Conservation (phyloP, 2,797 vertebrate genomes). For the Thunnus albacares region DNA sequence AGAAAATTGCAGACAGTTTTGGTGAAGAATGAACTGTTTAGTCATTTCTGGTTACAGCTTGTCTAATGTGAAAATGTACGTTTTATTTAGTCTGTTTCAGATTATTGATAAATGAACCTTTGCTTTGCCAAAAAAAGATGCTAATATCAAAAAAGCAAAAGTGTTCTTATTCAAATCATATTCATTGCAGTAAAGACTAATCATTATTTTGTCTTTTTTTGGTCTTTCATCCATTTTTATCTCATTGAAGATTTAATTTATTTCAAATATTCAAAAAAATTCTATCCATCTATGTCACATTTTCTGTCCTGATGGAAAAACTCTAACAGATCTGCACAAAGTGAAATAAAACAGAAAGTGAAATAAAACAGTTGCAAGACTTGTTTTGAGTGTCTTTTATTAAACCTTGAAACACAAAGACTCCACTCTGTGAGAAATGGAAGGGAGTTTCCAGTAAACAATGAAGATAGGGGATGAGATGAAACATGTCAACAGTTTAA, state of each 20-base stretch:
- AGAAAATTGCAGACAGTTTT: not conserved
- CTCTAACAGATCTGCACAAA: not conserved
- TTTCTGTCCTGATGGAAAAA: not conserved
- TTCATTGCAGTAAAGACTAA: not conserved
- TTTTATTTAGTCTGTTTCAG: not conserved
- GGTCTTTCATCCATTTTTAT: not conserved
- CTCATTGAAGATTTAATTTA: not conserved
- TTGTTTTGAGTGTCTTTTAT: conserved; percentile 30
- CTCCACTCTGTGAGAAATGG: not conserved
- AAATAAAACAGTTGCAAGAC: not conserved
- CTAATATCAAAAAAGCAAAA: not conserved
- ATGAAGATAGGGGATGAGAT: not conserved
- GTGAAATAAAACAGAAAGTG: not conserved
- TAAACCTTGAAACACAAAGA: conserved; percentile 2
- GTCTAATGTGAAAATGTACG: not conserved
- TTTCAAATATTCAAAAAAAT: not conserved
- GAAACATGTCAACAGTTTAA: not conserved
- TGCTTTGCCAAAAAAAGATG: not conserved
- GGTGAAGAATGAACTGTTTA: not conserved
- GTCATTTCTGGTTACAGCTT: not conserved
- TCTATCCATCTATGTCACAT: not conserved
- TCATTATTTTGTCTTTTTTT: not conserved
- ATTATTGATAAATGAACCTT: not conserved
- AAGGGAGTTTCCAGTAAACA: not conserved
- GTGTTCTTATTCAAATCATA: not conserved